phyloP scores from a whole-genome alignment of 2,888 invertebrate species.

The Polyploca ridens region DNA sequence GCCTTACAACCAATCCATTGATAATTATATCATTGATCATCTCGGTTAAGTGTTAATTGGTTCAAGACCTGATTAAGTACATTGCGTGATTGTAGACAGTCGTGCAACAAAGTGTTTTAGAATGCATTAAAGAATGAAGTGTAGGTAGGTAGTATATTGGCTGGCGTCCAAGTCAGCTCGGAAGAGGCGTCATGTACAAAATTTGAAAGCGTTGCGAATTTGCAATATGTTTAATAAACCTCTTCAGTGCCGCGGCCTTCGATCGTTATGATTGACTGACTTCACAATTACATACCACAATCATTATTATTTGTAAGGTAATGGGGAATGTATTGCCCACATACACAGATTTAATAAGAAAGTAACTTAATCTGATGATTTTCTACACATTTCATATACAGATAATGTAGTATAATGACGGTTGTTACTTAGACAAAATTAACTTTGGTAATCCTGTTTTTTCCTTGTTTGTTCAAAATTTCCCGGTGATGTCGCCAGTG shows the following conservation, averaged over 20 bases:
- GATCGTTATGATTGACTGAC: slow-evolving; percentile 30
- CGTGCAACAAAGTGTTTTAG: slow-evolving; percentile 51
- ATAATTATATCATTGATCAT: neutral
- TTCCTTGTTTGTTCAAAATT: neutral
- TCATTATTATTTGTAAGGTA: slow-evolving; percentile 27
- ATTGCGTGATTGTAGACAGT: slow-evolving; percentile 33
- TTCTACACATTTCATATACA: too few relatives aligned
- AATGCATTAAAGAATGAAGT: slow-evolving; percentile 59
- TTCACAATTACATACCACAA: slow-evolving; percentile 25
- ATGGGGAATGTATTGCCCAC: slow-evolving; percentile 28
- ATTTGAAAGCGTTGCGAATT: slow-evolving; percentile 62
- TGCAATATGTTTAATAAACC: slow-evolving; percentile 46
- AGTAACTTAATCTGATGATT: too few relatives aligned
- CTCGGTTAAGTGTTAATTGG: neutral
- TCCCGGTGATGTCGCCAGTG: neutral
- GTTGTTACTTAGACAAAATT: too few relatives aligned
- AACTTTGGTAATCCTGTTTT: neutral
- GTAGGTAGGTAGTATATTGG: slow-evolving; percentile 44
- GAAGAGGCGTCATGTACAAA: slow-evolving; percentile 27
- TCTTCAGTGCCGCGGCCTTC: slow-evolving; percentile 37
- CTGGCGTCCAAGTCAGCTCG: slow-evolving; percentile 48
- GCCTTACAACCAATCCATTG: neutral
- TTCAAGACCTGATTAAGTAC: slow-evolving; percentile 10
- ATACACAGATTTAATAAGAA: neutral
- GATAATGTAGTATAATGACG: too few relatives aligned